A percentile compares a stretch with the other conserved stretches of the same genome.
Evolutionary conservation across 2,888 invertebrate species (phyloP).

Genomic region (Eustalomyia histrio): DNA sequence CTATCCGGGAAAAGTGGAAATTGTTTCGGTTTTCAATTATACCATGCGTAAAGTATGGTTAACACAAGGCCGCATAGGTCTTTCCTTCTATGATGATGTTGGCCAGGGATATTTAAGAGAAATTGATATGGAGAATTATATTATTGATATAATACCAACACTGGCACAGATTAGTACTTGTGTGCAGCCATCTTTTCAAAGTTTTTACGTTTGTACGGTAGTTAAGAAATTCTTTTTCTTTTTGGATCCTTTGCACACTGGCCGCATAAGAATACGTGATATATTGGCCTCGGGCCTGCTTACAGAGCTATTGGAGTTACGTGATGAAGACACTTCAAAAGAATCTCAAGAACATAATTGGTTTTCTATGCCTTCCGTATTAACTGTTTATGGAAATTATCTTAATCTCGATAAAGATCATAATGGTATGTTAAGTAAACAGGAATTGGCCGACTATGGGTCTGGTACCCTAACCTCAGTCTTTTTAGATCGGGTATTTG

Average conservation of each 20-base stretch:
- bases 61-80: slow-evolving; percentile 95
- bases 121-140: slow-evolving; percentile 96
- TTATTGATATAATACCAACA: slow-evolving; percentile 94
- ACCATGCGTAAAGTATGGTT: slow-evolving; percentile 97
- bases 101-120: slow-evolving; percentile 95
- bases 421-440: slow-evolving; percentile 96
- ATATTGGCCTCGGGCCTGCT: slow-evolving; percentile 89
- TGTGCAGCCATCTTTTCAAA: slow-evolving; percentile 94
- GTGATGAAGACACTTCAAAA: slow-evolving; percentile 91
- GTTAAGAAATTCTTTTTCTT: slow-evolving; percentile 98
- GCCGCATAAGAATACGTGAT: slow-evolving; percentile 93
- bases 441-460: slow-evolving; percentile 93
- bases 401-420: slow-evolving; percentile 95
- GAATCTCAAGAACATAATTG: slow-evolving; percentile 92
- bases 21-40: slow-evolving; percentile 95
- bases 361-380: slow-evolving; percentile 93
- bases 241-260: slow-evolving; percentile 92
- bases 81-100: slow-evolving; percentile 94
- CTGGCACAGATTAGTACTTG: slow-evolving; percentile 93
- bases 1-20: slow-evolving; percentile 88
- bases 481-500: slow-evolving; percentile 95
- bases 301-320: slow-evolving; percentile 93
- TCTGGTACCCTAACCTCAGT: slow-evolving; percentile 94
- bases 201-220: slow-evolving; percentile 97
- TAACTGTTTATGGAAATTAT: slow-evolving; percentile 96